phyloP scores from a whole-genome alignment of 1,140 invertebrate genomes.

The Oscheius sp. region DNA sequence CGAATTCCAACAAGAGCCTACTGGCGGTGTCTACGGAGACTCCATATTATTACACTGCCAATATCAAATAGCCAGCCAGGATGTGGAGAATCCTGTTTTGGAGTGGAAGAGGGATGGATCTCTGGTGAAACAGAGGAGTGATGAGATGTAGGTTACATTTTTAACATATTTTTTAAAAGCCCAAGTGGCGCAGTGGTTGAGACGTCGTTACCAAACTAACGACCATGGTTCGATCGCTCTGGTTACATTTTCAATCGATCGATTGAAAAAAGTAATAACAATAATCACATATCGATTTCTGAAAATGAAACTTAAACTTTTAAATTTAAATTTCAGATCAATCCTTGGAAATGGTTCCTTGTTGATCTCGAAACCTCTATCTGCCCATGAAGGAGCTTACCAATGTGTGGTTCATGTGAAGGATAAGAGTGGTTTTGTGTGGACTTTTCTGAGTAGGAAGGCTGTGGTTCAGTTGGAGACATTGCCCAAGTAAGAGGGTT shows the following conservation, averaged over 20 bases:
- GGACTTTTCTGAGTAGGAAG: slow-evolving; percentile 43
- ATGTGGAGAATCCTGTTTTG: background rate
- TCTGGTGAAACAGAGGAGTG: background rate
- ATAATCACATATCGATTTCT: too few species aligned
- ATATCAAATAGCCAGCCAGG: background rate
- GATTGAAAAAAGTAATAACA: too few species aligned
- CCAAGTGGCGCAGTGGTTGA: too few species aligned
- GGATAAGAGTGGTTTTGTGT: slow-evolving; percentile 25
- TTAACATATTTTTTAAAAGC: too few species aligned
- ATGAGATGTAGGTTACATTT: background rate
- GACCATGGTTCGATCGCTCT: too few species aligned
- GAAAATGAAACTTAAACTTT: too few species aligned
- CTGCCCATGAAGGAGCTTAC: slow-evolving; percentile 37
- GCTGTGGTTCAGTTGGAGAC: slow-evolving; percentile 26
- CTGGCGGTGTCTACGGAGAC: background rate
- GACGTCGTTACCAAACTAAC: too few species aligned
- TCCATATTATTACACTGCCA: background rate
- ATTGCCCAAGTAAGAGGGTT: slow-evolving; percentile 3
- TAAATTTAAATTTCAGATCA: slow-evolving; percentile 23
- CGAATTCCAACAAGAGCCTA: slow-evolving; percentile 6
- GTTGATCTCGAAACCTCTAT: slow-evolving; percentile 14
- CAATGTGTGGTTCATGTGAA: slow-evolving; percentile 44
- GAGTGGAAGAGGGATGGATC: slow-evolving; percentile 2
- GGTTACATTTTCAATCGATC: too few species aligned
- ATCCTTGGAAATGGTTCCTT: slow-evolving; percentile 39